Conservation (phyloP, 1,140 invertebrate species). For the Trigoniulus corallinus region DNA sequence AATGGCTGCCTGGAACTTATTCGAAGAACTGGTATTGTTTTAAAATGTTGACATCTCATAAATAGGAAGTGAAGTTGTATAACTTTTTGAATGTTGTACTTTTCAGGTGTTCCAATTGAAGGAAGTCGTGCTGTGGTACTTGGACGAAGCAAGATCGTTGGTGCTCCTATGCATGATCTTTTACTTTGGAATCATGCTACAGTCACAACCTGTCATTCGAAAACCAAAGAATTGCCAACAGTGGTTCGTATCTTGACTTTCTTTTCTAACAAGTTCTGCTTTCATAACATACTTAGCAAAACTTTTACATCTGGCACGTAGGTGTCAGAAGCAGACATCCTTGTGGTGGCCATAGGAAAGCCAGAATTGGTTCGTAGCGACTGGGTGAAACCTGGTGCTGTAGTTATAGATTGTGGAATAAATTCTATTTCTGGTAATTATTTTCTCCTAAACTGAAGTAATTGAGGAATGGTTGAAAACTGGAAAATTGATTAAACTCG, state of each 20-base stretch:
- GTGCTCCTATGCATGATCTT: constrained; percentile 82
- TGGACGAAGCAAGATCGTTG: constrained; percentile 94
- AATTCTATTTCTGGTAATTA: constrained; percentile 70
- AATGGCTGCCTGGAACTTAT: constrained; percentile 85
- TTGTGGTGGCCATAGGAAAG: constrained; percentile 88
- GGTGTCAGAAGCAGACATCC: constrained; percentile 66
- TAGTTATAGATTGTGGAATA: constrained; percentile 99
- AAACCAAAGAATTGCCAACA: constrained; percentile 63
- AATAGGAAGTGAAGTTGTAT: background rate
- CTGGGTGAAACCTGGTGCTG: constrained; percentile 95
- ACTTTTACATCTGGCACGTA: constrained; percentile 14
- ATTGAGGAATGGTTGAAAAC: background rate
- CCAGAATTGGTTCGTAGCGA: constrained; percentile 80
- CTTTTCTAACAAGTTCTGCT: background rate
- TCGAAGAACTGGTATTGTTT: constrained; percentile 36
- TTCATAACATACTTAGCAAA: background rate
- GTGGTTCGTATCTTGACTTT: constrained; percentile 36
- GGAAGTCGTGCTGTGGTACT: constrained; percentile 84
- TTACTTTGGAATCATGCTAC: constrained; percentile 94
- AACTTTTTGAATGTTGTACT: background rate
- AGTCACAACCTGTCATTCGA: constrained; percentile 91
- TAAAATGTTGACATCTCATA: background rate
- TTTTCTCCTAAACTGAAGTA: background rate
- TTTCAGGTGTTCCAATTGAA: constrained; percentile 48
- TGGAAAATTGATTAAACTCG: background rate